phyloP scores from a whole-genome alignment of 2,888 invertebrate species.

The Parnassius apollo region DNA sequence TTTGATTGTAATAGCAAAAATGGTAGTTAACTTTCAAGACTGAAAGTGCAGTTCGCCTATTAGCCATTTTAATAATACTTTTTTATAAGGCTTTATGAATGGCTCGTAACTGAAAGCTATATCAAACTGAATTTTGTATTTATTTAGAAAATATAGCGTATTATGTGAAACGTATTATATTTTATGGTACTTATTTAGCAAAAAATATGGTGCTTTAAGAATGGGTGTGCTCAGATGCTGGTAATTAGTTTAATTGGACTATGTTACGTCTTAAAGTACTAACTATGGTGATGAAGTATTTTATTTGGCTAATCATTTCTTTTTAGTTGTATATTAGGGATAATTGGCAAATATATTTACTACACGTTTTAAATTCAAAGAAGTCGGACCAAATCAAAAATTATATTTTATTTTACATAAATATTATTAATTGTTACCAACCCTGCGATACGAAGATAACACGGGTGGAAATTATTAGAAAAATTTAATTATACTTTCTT shows the following conservation, averaged over 20 bases:
- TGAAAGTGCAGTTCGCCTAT: slow-evolving; percentile 34
- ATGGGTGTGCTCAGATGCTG: slow-evolving; percentile 21
- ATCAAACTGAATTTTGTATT: slow-evolving; percentile 4
- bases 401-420: slow-evolving; percentile 7
- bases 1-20: background rate
- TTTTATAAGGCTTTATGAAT: background rate
- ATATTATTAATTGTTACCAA: slow-evolving; percentile 1
- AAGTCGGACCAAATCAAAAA: slow-evolving; percentile 18
- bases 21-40: slow-evolving; percentile 37
- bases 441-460: slow-evolving; percentile 12
- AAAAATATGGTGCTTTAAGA: slow-evolving; percentile 25
- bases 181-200: slow-evolving; percentile 24
- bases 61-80: slow-evolving; percentile 1
- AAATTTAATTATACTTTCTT: slow-evolving; percentile 10
- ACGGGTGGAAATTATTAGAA: slow-evolving; percentile 2
- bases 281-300: background rate
- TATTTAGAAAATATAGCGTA: slow-evolving; percentile 2
- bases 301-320: background rate
- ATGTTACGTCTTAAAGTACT: slow-evolving; percentile 3
- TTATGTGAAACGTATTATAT: slow-evolving; percentile 3
- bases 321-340: slow-evolving; percentile 7
- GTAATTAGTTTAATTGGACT: slow-evolving; percentile 17
- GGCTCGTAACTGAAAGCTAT: background rate
- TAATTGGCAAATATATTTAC: slow-evolving; percentile 2
- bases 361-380: background rate